phyloP scores from a whole-genome alignment of 2,888 invertebrate genomes.

The Pinctada fucata region DNA sequence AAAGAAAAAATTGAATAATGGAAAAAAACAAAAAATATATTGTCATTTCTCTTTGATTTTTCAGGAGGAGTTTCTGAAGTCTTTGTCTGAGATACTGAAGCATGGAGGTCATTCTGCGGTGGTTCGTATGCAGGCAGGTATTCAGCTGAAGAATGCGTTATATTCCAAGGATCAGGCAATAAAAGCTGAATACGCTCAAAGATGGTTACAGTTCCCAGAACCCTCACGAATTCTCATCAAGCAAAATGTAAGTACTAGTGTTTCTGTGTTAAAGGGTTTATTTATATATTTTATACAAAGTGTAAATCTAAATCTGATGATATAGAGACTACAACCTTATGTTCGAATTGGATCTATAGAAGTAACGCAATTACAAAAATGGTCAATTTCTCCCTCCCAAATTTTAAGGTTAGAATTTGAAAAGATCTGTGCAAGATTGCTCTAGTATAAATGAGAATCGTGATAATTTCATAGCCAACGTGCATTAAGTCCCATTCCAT shows the following conservation, averaged over 20 bases:
- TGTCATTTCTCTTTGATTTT: constrained; percentile 52
- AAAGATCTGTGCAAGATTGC: no score
- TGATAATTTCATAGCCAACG: no score
- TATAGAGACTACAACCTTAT: no score
- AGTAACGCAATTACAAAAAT: no score
- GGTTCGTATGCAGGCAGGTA: constrained; percentile 97
- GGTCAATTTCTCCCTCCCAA: no score
- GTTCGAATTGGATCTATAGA: no score
- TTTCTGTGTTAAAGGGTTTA: background rate
- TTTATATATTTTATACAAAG: background rate
- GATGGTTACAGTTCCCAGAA: constrained; percentile 94
- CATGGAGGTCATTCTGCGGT: constrained; percentile 93
- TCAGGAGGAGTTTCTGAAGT: constrained; percentile 92
- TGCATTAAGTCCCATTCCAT: no score
- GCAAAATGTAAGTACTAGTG: constrained; percentile 87
- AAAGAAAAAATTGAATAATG: no score
- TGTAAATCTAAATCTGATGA: background rate
- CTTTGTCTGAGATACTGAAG: constrained; percentile 93
- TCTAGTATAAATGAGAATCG: no score
- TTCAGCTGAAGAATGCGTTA: constrained; percentile 98
- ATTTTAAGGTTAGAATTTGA: no score
- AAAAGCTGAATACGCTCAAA: constrained; percentile 89
- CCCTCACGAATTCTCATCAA: constrained; percentile 93
- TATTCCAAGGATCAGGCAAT: constrained; percentile 94
- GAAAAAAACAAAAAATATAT: background rate